Conservation (phyloP, 2,888 invertebrate species). For the Conus canariensis region DNA sequence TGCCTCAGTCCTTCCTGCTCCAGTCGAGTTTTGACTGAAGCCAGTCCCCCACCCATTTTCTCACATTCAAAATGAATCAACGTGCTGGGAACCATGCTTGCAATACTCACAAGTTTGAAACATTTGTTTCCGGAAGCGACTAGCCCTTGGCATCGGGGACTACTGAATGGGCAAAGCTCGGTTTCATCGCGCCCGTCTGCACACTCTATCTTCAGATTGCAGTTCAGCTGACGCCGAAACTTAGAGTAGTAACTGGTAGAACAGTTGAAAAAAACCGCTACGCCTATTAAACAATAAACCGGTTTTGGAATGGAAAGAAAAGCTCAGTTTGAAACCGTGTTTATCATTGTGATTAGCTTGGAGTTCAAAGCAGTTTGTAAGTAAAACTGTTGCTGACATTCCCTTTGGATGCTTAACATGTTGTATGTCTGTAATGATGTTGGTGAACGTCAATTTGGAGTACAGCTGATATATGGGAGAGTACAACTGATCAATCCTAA, state of each 20-base stretch:
- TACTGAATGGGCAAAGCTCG: not conserved
- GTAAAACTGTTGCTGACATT: not conserved
- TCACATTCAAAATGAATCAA: not conserved
- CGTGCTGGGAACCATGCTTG: not conserved
- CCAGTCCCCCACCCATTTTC: not conserved
- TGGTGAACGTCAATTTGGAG: not conserved
- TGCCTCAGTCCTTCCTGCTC: not conserved
- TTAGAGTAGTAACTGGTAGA: not conserved
- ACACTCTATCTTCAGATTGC: constrained; percentile 9
- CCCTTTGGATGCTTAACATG: not conserved
- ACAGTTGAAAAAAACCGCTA: not conserved
- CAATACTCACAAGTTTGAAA: not conserved
- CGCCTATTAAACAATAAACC: no score
- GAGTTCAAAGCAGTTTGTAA: not conserved
- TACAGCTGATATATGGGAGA: no score
- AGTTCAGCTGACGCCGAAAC: not conserved
- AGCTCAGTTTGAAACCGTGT: not conserved
- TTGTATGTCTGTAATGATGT: not conserved
- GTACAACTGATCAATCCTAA: no score
- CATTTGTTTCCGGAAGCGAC: not conserved
- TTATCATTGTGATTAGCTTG: no score
- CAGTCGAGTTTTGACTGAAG: not conserved
- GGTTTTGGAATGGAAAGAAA: not conserved
- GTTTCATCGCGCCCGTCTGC: not conserved
- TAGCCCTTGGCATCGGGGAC: not conserved